Conservation (phyloP, 2,113 vertebrate genomes). For the Clarias macrocephalus region DNA sequence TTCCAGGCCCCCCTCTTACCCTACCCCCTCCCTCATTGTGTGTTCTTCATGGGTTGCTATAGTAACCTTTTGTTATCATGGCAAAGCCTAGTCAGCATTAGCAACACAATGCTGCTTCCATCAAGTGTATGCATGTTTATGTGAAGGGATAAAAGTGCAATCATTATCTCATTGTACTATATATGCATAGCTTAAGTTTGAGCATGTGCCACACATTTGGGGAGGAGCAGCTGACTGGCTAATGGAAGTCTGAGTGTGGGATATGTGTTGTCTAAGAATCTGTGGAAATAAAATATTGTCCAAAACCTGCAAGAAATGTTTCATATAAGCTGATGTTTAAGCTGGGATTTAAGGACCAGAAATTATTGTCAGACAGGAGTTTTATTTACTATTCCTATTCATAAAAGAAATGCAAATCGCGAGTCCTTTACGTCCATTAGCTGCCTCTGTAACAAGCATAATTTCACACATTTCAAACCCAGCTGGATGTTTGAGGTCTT, state of each 20-base stretch:
- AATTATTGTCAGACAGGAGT: not conserved
- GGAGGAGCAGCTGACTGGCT: not conserved
- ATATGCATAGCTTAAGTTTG: constrained; percentile 41
- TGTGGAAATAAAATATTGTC: not conserved
- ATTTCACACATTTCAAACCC: no score
- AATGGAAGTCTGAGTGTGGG: not conserved
- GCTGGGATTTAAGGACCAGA: not conserved
- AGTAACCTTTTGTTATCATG: constrained; percentile 74
- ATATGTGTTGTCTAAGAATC: not conserved
- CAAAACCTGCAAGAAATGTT: not conserved
- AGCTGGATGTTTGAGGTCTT: no score
- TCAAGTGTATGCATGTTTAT: constrained; percentile 50
- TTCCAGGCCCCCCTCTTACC: constrained; percentile 45
- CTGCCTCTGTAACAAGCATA: no score
- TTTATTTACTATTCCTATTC: not conserved
- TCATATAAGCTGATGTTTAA: not conserved
- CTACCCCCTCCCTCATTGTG: constrained; percentile 67
- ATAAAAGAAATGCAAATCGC: not conserved
- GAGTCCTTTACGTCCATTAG: no score
- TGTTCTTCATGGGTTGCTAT: constrained; percentile 67
- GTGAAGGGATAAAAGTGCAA: constrained; percentile 23
- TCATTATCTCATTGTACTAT: constrained; percentile 53
- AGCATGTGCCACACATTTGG: not conserved
- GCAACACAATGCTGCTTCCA: constrained; percentile 70
- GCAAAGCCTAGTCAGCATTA: constrained; percentile 67